Percentiles rank a stretch among this genome's conserved stretches.
phyloP scores from a whole-genome alignment of 1,140 invertebrate species.

The Monochamus saltuarius region DNA sequence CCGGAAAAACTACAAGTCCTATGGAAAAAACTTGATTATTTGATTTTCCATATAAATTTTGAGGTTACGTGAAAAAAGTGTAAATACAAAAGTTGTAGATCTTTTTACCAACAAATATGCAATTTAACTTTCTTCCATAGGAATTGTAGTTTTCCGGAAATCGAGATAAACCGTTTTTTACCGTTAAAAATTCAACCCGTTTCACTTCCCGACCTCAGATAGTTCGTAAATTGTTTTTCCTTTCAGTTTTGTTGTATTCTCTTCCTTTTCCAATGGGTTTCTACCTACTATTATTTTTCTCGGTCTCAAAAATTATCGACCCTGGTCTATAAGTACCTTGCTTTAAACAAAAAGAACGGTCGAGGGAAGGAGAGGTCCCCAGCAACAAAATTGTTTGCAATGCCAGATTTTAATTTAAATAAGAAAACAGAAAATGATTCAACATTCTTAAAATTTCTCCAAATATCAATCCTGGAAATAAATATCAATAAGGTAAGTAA shows the following conservation, averaged over 20 bases:
- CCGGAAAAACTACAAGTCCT: too few species aligned
- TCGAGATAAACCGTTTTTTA: neutral
- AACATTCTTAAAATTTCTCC: too few species aligned
- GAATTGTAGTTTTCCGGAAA: slow-evolving; percentile 1
- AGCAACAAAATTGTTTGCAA: too few species aligned
- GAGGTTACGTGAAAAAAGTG: slow-evolving; percentile 1
- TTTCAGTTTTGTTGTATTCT: too few species aligned
- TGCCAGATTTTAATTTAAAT: too few species aligned
- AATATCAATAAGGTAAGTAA: too few species aligned
- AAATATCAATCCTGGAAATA: too few species aligned
- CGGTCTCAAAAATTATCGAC: neutral
- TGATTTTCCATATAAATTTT: slow-evolving; percentile 7
- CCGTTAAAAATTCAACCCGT: neutral
- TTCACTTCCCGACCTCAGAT: slow-evolving; percentile 1
- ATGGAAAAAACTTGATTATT: too few species aligned
- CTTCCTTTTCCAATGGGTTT: neutral
- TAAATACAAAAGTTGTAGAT: slow-evolving; percentile 8
- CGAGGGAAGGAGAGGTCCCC: too few species aligned
- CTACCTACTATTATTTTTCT: slow-evolving; percentile 3
- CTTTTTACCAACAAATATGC: neutral
- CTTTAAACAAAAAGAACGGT: too few species aligned
- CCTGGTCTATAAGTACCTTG: slow-evolving; percentile 7
- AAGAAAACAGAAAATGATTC: too few species aligned
- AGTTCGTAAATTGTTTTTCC: slow-evolving; percentile 4
- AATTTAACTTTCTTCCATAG: neutral